These are phyloP conservation scores for Porites lutea DNA, from an alignment of 64 coral and sea anemone species.

Conservation along the genomic window DNA sequence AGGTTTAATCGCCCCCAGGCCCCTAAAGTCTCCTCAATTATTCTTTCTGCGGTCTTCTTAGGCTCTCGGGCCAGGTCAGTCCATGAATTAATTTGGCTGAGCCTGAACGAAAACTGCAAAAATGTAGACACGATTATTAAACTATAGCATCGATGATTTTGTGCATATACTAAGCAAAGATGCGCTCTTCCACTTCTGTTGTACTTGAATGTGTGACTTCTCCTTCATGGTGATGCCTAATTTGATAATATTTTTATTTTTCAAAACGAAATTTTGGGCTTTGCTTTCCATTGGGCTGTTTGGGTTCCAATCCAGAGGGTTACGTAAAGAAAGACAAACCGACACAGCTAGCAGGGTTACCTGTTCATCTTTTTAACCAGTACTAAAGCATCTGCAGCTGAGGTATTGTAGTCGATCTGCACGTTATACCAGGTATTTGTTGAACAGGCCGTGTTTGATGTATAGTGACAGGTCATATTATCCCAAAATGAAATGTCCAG, in stretches of 20 bases:
- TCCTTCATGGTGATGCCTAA: too few relatives aligned
- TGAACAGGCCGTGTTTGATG: neutral
- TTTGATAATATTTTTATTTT: too few relatives aligned
- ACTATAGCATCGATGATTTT: too few relatives aligned
- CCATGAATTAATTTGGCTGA: constrained; percentile 66
- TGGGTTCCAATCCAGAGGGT: too few relatives aligned
- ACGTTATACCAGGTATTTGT: constrained; percentile 62
- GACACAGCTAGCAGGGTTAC: constrained; percentile 3
- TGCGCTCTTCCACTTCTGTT: too few relatives aligned
- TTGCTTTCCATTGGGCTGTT: too few relatives aligned
- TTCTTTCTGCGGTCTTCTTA: constrained; percentile 29
- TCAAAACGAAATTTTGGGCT: neutral
- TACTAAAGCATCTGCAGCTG: neutral
- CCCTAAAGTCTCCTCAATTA: constrained; percentile 45
- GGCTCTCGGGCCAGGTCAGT: constrained; percentile 22
- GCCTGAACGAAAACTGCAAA: constrained; percentile 43
- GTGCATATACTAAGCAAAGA: too few relatives aligned
- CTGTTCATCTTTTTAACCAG: constrained; percentile 70
- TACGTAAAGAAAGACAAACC: neutral
- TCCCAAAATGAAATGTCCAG: constrained; percentile 80
- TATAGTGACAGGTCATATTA: constrained; percentile 26
- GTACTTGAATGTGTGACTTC: too few relatives aligned
- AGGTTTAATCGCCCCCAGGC: constrained; percentile 77
- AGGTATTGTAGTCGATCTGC: constrained; percentile 78
- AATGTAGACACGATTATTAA: neutral